Conservation (phyloP, 2,797 vertebrate genomes). For the Sebastiscus tertius region DNA sequence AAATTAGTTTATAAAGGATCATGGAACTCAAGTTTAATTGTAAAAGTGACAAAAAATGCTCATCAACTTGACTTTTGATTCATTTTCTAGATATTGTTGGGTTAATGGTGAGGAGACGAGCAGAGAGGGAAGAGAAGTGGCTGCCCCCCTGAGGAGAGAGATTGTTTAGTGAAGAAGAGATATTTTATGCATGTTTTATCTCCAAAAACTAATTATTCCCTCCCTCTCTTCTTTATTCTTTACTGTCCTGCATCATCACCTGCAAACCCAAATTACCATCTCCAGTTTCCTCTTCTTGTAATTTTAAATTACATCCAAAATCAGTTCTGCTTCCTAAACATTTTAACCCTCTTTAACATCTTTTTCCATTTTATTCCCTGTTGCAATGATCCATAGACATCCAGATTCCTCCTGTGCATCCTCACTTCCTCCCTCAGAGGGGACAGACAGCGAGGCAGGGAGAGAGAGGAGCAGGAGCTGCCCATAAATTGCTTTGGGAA, state of each 20-base stretch:
- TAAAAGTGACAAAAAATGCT: background rate
- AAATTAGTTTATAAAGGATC: background rate
- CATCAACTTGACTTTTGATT: background rate
- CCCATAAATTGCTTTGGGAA: slow-evolving; percentile 56
- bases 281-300: background rate
- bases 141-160: background rate
- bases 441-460: slow-evolving; percentile 41
- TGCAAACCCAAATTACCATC: background rate
- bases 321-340: background rate
- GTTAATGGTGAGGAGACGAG: background rate
- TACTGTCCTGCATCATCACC: background rate
- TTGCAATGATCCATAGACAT: slow-evolving; percentile 11
- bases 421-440: slow-evolving; percentile 35
- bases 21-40: background rate
- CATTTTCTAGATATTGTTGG: background rate
- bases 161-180: background rate
- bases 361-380: background rate
- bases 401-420: slow-evolving; percentile 32
- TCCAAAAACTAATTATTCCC: background rate
- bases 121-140: background rate
- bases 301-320: background rate
- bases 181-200: background rate
- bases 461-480: slow-evolving; percentile 45
- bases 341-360: background rate
- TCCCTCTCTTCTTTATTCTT: background rate